phyloP scores from a whole-genome alignment of 2,888 invertebrate species.

The Girardia tigrina region DNA sequence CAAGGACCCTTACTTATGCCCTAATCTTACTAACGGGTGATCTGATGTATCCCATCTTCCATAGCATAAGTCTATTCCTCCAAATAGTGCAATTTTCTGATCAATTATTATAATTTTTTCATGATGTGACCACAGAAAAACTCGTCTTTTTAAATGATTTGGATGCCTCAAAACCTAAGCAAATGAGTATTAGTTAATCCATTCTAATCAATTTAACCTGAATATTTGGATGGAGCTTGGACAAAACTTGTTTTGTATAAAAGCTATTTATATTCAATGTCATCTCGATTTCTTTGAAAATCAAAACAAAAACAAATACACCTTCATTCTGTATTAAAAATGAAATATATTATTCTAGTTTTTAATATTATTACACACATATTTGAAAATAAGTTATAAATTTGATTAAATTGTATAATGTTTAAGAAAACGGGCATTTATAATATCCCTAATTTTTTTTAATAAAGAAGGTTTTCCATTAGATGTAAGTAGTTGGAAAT shows the following conservation, averaged over 20 bases:
- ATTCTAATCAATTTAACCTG: too few species aligned
- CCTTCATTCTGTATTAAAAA: constrained; percentile 52
- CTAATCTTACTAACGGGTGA: too few species aligned
- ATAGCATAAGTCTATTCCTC: constrained; percentile 90
- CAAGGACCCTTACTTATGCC: neutral
- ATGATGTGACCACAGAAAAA: constrained; percentile 92
- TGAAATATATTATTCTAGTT: too few species aligned
- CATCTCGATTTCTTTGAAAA: constrained; percentile 92
- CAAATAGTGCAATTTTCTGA: constrained; percentile 79
- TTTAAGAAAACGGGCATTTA: too few species aligned
- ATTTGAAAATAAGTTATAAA: too few species aligned
- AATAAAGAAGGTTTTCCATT: too few species aligned
- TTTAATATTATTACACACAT: too few species aligned
- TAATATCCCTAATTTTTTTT: too few species aligned
- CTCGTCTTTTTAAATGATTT: constrained; percentile 78
- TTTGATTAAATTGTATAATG: too few species aligned
- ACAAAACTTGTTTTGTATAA: constrained; percentile 76
- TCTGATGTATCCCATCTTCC: constrained; percentile 85
- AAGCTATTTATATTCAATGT: constrained; percentile 87
- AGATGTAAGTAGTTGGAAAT: too few species aligned
- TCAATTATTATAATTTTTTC: constrained; percentile 90
- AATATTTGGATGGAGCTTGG: constrained; percentile 56
- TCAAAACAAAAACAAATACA: constrained; percentile 72
- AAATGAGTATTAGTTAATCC: neutral
- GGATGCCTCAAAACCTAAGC: constrained; percentile 77